Evolutionary conservation across 2,888 invertebrate genomes (phyloP).

Genomic region (Lamellibrachia satsuma): DNA sequence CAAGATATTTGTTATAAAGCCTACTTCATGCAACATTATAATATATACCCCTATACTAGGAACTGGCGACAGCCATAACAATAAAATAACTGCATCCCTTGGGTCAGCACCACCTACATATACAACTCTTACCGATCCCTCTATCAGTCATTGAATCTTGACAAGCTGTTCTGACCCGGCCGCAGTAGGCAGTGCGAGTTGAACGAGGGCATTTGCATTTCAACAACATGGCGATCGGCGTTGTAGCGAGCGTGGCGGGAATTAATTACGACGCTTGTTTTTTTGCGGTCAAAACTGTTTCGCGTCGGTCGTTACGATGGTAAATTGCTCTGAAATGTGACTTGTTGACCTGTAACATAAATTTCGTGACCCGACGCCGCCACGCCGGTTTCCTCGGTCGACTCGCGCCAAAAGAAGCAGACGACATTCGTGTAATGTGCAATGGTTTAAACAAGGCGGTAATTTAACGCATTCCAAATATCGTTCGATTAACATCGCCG

Average conservation of each 20-base stretch:
- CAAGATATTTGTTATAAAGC: not conserved
- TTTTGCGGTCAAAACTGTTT: not conserved
- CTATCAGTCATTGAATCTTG: not conserved
- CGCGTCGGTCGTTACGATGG: slow-evolving; percentile 4
- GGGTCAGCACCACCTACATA: not conserved
- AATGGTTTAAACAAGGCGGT: not conserved
- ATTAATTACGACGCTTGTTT: not conserved
- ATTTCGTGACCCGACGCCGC: not conserved
- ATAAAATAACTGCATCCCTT: not conserved
- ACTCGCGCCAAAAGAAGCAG: not conserved
- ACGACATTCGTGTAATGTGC: not conserved
- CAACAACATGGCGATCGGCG: not conserved
- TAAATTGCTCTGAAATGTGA: slow-evolving; percentile 17
- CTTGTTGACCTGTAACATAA: not conserved
- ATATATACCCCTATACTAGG: not conserved
- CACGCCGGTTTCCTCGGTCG: not conserved
- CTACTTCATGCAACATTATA: not conserved
- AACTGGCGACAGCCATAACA: not conserved
- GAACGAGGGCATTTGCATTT: not conserved
- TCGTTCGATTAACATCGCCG: too few relatives aligned
- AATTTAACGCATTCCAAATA: too few relatives aligned
- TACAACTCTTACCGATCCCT: not conserved
- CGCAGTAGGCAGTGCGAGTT: not conserved
- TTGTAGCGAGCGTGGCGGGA: not conserved
- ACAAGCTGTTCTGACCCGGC: not conserved